Conservation (phyloP, 2,888 invertebrate species). For the Tholera decimalis region DNA sequence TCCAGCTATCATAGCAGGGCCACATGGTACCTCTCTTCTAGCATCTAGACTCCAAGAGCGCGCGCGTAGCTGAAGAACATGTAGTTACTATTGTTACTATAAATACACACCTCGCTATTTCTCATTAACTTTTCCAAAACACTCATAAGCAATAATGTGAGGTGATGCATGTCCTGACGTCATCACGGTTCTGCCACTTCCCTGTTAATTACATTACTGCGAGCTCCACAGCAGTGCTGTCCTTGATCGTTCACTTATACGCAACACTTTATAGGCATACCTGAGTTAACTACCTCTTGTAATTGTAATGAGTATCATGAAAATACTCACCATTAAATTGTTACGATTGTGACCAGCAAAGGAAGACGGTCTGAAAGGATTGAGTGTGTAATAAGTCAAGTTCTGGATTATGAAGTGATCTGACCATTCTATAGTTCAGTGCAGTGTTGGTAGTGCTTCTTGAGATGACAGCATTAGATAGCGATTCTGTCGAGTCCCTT, state of each 20-base stretch:
- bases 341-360: neutral
- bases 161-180: constrained; percentile 27
- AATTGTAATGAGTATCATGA: constrained; percentile 23
- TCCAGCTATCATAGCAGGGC: too few species aligned
- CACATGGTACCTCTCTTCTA: too few species aligned
- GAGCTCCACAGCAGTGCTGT: constrained; percentile 25
- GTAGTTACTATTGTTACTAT: constrained; percentile 2
- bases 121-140: constrained; percentile 35
- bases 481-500: too few species aligned
- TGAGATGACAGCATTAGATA: neutral
- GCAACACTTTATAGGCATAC: constrained; percentile 39
- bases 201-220: constrained; percentile 59
- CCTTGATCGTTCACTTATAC: constrained; percentile 49
- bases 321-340: neutral
- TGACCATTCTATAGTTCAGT: neutral
- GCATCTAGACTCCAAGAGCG: too few species aligned
- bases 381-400: neutral
- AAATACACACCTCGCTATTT: constrained; percentile 4
- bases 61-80: neutral
- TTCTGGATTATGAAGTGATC: neutral
- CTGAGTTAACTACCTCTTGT: constrained; percentile 27
- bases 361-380: neutral
- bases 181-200: constrained; percentile 30
- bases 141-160: constrained; percentile 3
- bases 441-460: neutral